Conservation (phyloP, 2,888 invertebrate genomes). For the Nemoura dubitans region DNA sequence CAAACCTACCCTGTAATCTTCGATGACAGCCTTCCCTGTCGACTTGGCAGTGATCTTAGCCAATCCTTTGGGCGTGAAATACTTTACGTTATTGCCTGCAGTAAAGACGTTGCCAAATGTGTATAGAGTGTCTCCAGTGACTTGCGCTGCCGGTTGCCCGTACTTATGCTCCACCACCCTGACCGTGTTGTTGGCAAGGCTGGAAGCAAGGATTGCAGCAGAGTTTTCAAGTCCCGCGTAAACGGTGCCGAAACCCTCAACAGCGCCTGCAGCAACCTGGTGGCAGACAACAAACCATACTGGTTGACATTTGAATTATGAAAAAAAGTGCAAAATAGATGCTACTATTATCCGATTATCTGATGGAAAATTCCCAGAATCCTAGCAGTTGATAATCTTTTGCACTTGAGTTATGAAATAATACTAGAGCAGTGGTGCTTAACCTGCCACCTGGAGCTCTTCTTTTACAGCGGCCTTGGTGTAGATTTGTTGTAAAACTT, state of each 20-base stretch:
- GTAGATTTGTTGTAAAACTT: no score
- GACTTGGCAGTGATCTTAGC: conserved; percentile 71
- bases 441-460: no score
- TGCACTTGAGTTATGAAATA: no score
- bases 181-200: conserved; percentile 76
- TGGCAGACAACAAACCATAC: no score
- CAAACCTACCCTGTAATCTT: conserved; percentile 57
- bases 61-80: conserved; percentile 73
- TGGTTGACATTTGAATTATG: no score
- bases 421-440: no score
- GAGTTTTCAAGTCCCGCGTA: conserved; percentile 77
- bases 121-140: conserved; percentile 72
- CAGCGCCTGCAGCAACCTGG: conserved; percentile 72
- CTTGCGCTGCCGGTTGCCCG: conserved; percentile 71
- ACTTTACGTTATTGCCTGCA: conserved; percentile 71
- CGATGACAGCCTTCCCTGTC: conserved; percentile 67
- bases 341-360: no score
- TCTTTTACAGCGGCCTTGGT: no score
- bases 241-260: conserved; percentile 75
- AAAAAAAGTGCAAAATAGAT: no score
- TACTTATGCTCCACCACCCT: conserved; percentile 80
- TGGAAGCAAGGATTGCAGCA: conserved; percentile 70
- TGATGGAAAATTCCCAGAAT: no score
- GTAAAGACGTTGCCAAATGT: conserved; percentile 75
- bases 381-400: no score